These are phyloP conservation scores for Galerucella pusilla DNA, from an alignment of 2,888 invertebrate species.

Conservation along the genomic window DNA sequence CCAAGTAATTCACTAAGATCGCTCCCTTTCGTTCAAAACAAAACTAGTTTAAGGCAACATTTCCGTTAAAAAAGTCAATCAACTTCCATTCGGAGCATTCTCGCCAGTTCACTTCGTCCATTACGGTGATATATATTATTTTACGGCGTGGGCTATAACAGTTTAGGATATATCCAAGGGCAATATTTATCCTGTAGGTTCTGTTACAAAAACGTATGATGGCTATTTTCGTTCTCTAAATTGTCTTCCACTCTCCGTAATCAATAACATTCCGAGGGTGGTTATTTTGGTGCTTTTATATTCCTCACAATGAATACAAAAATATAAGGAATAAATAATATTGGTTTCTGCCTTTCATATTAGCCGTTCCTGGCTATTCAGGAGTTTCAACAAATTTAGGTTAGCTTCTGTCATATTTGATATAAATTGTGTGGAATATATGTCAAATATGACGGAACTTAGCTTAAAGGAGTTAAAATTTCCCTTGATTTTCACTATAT, in stretches of 20 bases:
- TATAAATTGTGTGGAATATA: no score
- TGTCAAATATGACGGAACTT: no score
- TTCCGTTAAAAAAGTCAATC: not conserved
- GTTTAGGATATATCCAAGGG: slow-evolving; percentile 45
- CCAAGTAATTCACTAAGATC: no score
- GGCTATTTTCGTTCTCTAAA: slow-evolving; percentile 43
- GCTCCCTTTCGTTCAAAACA: not conserved
- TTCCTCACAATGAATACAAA: no score
- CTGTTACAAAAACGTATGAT: slow-evolving; percentile 41
- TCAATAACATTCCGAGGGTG: slow-evolving; percentile 28
- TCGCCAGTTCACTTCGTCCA: slow-evolving; percentile 10
- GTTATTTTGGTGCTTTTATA: no score
- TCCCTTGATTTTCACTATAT: no score
- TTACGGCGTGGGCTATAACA: slow-evolving; percentile 37
- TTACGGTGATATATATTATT: slow-evolving; percentile 41
- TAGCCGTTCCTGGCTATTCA: no score
- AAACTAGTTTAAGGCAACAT: not conserved
- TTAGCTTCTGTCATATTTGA: no score
- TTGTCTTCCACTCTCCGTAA: slow-evolving; percentile 40
- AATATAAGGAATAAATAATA: no score
- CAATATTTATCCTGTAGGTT: slow-evolving; percentile 43
- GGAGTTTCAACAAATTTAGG: no score
- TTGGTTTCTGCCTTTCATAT: no score
- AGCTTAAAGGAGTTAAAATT: no score
- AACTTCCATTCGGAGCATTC: not conserved